A percentile compares a stretch with the other conserved stretches of the same genome.
Conservation (phyloP, 2,113 vertebrate genomes). For the Coryphaenoides rupestris region DNA sequence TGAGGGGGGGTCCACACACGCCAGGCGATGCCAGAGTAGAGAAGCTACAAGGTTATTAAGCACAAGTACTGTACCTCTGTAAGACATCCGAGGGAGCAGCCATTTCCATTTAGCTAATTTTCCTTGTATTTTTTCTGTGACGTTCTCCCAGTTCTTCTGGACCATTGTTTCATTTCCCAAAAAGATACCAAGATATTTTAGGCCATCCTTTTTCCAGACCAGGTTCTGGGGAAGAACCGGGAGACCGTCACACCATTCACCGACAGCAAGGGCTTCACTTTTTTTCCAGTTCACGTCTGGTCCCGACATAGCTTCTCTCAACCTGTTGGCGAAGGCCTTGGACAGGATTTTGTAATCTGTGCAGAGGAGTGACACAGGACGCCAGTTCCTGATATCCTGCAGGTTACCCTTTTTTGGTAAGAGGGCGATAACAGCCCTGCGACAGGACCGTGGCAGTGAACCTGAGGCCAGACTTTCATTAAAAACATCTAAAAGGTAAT, state of each 20-base stretch:
- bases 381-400: conserved; percentile 17
- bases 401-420: conserved; percentile 14
- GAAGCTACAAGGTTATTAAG: background rate
- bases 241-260: background rate
- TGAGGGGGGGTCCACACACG: conserved; percentile 2
- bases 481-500: background rate
- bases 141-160: background rate
- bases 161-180: background rate
- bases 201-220: too few species aligned
- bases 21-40: background rate
- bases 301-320: too few species aligned
- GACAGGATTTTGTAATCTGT: conserved; percentile 10
- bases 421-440: conserved; percentile 7
- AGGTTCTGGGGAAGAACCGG: too few species aligned
- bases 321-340: background rate
- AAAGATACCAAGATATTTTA: background rate
- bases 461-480: too few species aligned
- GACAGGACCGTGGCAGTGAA: too few species aligned
- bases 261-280: background rate
- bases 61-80: background rate
- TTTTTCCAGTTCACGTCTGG: background rate
- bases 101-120: background rate
- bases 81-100: background rate
- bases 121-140: background rate
- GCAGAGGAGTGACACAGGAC: conserved; percentile 6